Percentiles rank a stretch among this genome's conserved stretches.
Evolutionary conservation across 2,888 invertebrate genomes (phyloP).

Genomic region (Amphipyra tragopoginis): DNA sequence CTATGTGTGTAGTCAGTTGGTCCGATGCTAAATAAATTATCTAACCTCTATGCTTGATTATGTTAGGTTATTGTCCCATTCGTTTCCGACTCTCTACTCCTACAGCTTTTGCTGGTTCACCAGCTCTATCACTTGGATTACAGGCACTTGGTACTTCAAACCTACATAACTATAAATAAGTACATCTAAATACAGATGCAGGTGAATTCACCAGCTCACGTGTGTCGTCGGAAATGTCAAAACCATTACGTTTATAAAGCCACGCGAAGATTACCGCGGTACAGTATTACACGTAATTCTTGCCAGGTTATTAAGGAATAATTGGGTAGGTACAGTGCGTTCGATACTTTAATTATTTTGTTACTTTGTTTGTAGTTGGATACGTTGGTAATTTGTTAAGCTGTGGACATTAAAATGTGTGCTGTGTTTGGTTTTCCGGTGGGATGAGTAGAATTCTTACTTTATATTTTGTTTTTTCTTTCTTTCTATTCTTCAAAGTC

Average conservation of each 20-base stretch:
- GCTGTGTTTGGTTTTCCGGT: background rate
- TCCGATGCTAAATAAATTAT: no score
- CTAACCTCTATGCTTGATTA: no score
- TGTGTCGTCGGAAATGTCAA: slow-evolving; percentile 54
- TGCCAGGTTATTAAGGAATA: slow-evolving; percentile 42
- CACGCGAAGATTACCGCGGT: slow-evolving; percentile 43
- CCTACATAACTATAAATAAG: slow-evolving; percentile 1
- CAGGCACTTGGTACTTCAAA: no score
- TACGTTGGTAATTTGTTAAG: slow-evolving; percentile 31
- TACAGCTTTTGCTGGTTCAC: no score
- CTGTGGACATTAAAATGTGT: slow-evolving; percentile 24
- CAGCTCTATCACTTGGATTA: no score
- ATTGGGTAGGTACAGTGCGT: slow-evolving; percentile 38
- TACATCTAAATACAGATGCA: slow-evolving; percentile 25
- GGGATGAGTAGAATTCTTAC: background rate
- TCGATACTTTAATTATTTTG: slow-evolving; percentile 54
- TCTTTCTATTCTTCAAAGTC: no score
- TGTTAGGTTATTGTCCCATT: no score
- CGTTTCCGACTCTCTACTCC: no score
- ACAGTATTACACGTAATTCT: slow-evolving; percentile 48
- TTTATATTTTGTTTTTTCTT: background rate
- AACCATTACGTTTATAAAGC: slow-evolving; percentile 47
- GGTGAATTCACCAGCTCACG: slow-evolving; percentile 49
- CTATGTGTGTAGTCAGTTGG: no score
- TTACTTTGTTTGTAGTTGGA: slow-evolving; percentile 32